phyloP scores from a whole-genome alignment of 2,113 vertebrate genomes.

The Upupa epops region DNA sequence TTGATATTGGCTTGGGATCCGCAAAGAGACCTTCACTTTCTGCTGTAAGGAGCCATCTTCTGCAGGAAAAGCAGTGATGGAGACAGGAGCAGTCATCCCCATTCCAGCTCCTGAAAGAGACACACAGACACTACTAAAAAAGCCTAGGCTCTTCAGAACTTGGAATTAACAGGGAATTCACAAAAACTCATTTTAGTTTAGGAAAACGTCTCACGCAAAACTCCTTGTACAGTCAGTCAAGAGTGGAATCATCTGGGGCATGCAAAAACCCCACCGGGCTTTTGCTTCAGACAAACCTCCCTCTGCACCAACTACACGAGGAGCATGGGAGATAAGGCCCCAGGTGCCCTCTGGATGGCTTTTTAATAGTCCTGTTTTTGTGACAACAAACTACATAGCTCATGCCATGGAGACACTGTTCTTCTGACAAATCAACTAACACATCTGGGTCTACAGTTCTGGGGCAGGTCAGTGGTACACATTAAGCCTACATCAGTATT shows the following conservation, averaged over 20 bases:
- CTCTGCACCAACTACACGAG: neutral
- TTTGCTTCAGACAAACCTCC: neutral
- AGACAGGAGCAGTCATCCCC: constrained; percentile 86
- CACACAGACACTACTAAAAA: neutral
- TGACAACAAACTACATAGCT: neutral
- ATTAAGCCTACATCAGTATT: neutral
- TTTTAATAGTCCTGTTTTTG: neutral
- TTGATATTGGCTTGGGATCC: constrained; percentile 84
- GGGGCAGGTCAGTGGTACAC: neutral
- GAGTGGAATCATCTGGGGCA: neutral
- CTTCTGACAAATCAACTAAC: neutral
- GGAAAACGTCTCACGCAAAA: neutral
- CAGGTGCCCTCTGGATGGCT: neutral
- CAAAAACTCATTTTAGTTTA: neutral
- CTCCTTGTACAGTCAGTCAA: neutral
- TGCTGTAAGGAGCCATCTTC: constrained; percentile 85
- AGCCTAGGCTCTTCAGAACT: neutral
- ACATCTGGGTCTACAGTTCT: neutral
- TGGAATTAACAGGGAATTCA: neutral
- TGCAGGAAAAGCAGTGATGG: constrained; percentile 83
- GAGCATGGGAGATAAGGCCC: neutral
- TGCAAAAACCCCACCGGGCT: neutral
- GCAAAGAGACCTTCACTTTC: constrained; percentile 82
- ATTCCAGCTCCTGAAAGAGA: constrained; percentile 80
- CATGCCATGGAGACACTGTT: neutral